These are phyloP conservation scores for Takifugu bimaculatus DNA, from an alignment of 2,113 vertebrate genomes.

Conservation along the genomic window DNA sequence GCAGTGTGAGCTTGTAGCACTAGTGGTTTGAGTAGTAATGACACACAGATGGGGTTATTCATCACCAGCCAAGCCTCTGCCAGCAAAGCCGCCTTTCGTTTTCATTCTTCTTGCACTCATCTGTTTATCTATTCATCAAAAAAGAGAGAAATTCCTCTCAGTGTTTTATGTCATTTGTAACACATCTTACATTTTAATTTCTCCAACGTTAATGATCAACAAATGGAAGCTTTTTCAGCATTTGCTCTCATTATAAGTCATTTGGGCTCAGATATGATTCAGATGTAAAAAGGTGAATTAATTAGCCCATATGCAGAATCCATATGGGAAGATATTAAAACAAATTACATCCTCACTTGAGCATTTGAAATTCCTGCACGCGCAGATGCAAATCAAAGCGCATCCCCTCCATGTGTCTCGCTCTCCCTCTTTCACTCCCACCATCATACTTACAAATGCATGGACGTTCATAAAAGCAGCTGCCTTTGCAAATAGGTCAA, in stretches of 20 bases:
- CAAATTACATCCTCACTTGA: conserved; percentile 15
- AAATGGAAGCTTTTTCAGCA: neutral
- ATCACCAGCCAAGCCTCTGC: conserved; percentile 51
- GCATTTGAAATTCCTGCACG: conserved; percentile 9
- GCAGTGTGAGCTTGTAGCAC: conserved; percentile 29
- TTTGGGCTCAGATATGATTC: neutral
- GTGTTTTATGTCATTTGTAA: neutral
- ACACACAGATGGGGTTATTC: conserved; percentile 57
- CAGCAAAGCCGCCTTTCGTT: conserved; percentile 40
- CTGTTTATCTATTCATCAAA: conserved; percentile 34
- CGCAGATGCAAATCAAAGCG: conserved; percentile 9
- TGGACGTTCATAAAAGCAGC: neutral
- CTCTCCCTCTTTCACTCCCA: neutral
- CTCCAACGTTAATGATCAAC: neutral
- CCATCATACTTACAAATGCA: neutral
- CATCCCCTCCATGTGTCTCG: neutral
- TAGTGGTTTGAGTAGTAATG: conserved; percentile 41
- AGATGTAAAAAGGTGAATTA: conserved; percentile 25
- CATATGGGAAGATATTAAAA: conserved; percentile 33
- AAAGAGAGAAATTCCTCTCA: conserved; percentile 35
- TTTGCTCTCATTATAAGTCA: neutral
- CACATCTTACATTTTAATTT: conserved; percentile 2
- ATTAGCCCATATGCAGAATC: conserved; percentile 31
- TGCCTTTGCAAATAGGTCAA: conserved; percentile 34
- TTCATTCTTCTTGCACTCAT: neutral